Evolutionary conservation across 2,113 vertebrate species (phyloP).

Genomic region (Bos javanicus): DNA sequence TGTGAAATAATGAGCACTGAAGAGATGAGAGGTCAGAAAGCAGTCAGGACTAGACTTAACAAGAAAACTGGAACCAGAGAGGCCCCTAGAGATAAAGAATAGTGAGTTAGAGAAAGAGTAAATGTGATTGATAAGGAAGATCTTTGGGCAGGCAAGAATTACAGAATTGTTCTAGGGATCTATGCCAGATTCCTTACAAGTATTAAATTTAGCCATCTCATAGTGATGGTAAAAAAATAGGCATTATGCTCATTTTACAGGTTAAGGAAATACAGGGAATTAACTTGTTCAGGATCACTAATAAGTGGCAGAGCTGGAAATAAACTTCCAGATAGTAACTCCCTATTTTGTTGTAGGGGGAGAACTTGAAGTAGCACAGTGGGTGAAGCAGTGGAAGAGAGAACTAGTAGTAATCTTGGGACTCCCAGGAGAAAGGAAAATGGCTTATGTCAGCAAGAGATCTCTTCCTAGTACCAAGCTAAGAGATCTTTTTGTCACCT

Average conservation of each 20-base stretch:
- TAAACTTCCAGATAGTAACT: neutral
- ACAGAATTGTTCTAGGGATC: neutral
- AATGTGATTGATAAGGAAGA: neutral
- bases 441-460: neutral
- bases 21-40: neutral
- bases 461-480: neutral
- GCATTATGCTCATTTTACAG: neutral
- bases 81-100: neutral
- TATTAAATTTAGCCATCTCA: neutral
- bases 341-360: neutral
- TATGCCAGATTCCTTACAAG: neutral
- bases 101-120: neutral
- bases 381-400: neutral
- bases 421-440: neutral
- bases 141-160: neutral
- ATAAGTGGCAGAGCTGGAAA: neutral
- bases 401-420: neutral
- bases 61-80: neutral
- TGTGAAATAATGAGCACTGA: neutral
- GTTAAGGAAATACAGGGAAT: neutral
- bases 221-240: neutral
- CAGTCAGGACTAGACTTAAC: neutral
- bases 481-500: neutral
- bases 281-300: constrained; percentile 15
- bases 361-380: neutral